Percentiles rank a stretch among this genome's conserved stretches.
These are phyloP conservation scores for Thymelicus acteon DNA, from an alignment of 2,888 invertebrate genomes.

Conservation along the genomic window DNA sequence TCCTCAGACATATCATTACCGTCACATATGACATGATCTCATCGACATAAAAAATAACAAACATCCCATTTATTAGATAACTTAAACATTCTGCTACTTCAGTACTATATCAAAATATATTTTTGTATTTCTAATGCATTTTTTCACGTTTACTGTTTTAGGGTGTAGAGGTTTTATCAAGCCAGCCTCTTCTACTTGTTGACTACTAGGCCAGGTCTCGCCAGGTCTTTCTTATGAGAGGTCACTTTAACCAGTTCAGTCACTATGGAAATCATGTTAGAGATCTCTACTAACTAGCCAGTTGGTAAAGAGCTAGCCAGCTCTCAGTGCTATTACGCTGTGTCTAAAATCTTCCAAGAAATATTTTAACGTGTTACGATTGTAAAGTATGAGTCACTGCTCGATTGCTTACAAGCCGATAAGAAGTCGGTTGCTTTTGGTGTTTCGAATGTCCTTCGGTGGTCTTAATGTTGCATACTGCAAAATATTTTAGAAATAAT, in stretches of 20 bases:
- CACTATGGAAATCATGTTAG: background rate
- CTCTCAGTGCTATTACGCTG: no score
- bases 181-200: background rate
- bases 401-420: no score
- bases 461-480: background rate
- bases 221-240: background rate
- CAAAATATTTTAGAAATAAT: background rate
- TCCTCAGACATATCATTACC: background rate
- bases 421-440: no score
- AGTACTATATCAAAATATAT: conserved; percentile 26
- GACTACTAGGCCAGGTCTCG: background rate
- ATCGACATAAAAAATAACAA: background rate
- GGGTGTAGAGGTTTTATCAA: background rate
- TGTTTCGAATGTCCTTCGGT: no score
- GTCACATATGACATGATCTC: conserved; percentile 2
- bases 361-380: background rate
- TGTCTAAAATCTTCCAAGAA: no score
- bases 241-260: background rate
- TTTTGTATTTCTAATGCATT: conserved; percentile 7
- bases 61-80: background rate
- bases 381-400: background rate
- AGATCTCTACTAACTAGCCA: no score
- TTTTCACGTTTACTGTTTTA: background rate
- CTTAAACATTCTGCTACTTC: conserved; percentile 44
- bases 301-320: no score